These are phyloP conservation scores for Miichthys miiuy DNA, from an alignment of 2,797 vertebrate genomes.

Conservation along the genomic window DNA sequence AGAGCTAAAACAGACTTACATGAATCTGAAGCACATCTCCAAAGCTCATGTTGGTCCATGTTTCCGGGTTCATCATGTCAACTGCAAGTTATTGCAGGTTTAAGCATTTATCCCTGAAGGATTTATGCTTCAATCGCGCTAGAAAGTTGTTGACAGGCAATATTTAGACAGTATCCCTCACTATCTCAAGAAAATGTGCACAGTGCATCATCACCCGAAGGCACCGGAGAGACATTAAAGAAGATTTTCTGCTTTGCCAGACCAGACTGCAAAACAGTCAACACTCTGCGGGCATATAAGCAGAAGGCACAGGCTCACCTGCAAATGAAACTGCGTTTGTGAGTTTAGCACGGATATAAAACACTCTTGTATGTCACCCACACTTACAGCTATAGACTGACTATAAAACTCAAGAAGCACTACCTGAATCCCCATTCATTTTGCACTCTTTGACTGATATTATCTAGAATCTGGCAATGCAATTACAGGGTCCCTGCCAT, in stretches of 20 bases:
- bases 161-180: not conserved
- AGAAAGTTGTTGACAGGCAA: not conserved
- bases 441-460: slow-evolving; percentile 67
- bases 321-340: slow-evolving; percentile 41
- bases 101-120: not conserved
- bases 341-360: slow-evolving; percentile 35
- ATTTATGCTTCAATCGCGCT: not conserved
- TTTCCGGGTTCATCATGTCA: too few relatives aligned
- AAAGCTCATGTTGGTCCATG: too few relatives aligned
- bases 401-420: slow-evolving; percentile 58
- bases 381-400: slow-evolving; percentile 51
- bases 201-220: slow-evolving; percentile 14
- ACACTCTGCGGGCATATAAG: slow-evolving; percentile 6
- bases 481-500: slow-evolving; percentile 70
- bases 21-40: too few relatives aligned
- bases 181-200: slow-evolving; percentile 2
- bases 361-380: slow-evolving; percentile 32
- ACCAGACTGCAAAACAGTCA: slow-evolving; percentile 17
- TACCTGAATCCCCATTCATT: slow-evolving; percentile 64
- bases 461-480: slow-evolving; percentile 64
- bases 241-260: slow-evolving; percentile 33
- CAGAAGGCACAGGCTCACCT: slow-evolving; percentile 12
- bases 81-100: not conserved
- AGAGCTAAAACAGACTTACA: not conserved
- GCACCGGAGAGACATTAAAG: slow-evolving; percentile 23